Evolutionary conservation across 2,888 invertebrate species (phyloP), one percentile per base, ranked within the genome.

Genomic region (Microctonus hyperodae): DNA sequence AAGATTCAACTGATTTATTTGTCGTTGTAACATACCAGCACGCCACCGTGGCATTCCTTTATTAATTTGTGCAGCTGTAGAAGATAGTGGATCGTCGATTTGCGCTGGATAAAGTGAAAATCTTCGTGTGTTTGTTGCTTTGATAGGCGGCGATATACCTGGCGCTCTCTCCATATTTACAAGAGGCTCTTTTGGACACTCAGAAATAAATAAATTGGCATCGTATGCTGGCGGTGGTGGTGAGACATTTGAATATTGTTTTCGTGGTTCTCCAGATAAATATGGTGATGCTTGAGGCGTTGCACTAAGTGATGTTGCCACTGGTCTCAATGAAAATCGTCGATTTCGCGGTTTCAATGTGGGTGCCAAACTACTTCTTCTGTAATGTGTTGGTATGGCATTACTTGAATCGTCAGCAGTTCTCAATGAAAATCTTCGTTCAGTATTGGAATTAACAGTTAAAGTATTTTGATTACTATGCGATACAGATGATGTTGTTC

Each of bases 311-410:
- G 81, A 76, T 7, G 77, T 79, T 6, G 70, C 68, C 0, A 81
- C 83, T 0, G 83, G 83, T 64, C 83, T 76, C 28, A 84, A 64
- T 0, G 83, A 84, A 65, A 83, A 83, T 66, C 83, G 74, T 25
- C 80, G 69, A 13, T 55, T 70, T 61, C 78, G 76, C 0, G 76
- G 71, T 20, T 71, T 77, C 0, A 48, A 20, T 9, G 71, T 65
- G 28, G 74, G 74, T 0, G 73, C 74, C 10, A 75, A 67, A 33
- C 80, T 81, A 40, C 72, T 77, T 9, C 77, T 73, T 50, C 82
- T 75, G 10, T 70, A 65, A 53, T 66, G 56, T 33, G 70, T 57
- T 0, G 78, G 77, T 0, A 78, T 75, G 2, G 77, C 75, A 9
- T 60, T 67, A 0, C 70, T 71, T 0, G 78, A 72, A 64, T 72